Conservation (phyloP, 2,888 invertebrate species). For the Ornithoptera priamus region DNA sequence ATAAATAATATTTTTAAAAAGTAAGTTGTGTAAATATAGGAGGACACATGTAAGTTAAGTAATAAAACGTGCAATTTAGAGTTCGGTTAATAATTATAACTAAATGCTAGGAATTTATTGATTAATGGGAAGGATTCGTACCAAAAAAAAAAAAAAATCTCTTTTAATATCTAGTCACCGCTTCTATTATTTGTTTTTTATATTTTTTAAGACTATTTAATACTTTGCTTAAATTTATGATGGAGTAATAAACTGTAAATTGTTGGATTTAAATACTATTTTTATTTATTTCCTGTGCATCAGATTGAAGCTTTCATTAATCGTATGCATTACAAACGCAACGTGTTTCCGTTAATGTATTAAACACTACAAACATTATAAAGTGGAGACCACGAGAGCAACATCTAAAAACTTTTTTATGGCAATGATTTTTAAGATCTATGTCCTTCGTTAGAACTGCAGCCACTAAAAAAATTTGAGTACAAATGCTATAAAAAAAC, state of each 20-base stretch:
- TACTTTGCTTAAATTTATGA: constrained; percentile 7
- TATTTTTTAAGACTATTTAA: constrained; percentile 31
- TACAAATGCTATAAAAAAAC: too few relatives aligned
- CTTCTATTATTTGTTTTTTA: constrained; percentile 40
- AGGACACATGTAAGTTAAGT: constrained; percentile 47
- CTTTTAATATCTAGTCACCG: constrained; percentile 59
- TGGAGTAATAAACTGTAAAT: constrained; percentile 10
- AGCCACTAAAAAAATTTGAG: too few relatives aligned
- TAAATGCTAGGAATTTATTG: constrained; percentile 65
- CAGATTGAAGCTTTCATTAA: not conserved
- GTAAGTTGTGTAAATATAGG: constrained; percentile 74
- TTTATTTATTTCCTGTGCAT: constrained; percentile 4
- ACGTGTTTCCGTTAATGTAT: not conserved
- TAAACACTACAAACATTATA: not conserved
- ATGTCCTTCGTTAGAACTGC: too few relatives aligned
- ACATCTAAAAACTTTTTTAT: too few relatives aligned
- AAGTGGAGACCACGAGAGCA: too few relatives aligned
- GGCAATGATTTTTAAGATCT: too few relatives aligned
- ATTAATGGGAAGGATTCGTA: constrained; percentile 38
- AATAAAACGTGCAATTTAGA: constrained; percentile 74
- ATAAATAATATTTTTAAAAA: constrained; percentile 74
- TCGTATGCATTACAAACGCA: not conserved
- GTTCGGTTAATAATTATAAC: constrained; percentile 54
- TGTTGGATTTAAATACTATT: constrained; percentile 11
- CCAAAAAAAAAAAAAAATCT: constrained; percentile 37